These are phyloP conservation scores for Pinna nobilis DNA, from an alignment of 1,140 invertebrate species.

Conservation along the genomic window DNA sequence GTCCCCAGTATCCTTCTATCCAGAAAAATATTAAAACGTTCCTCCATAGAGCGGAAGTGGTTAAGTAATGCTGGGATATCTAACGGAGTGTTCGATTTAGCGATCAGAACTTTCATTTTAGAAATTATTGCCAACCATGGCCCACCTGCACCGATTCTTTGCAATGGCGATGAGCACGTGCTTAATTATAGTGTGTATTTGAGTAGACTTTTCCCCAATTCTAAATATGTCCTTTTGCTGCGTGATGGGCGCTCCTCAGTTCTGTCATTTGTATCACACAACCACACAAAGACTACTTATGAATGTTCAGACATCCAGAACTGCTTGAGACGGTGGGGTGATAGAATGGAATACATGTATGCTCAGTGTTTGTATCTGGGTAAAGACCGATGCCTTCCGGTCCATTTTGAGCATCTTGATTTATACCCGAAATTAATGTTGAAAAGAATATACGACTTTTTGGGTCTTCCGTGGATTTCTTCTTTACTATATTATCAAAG, in stretches of 20 bases:
- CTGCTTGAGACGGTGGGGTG: slow-evolving; percentile 96
- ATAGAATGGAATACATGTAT: slow-evolving; percentile 93
- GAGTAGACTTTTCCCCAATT: slow-evolving; percentile 78
- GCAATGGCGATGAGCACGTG: slow-evolving; percentile 98
- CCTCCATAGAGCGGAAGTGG: slow-evolving; percentile 76
- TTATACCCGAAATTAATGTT: too few species aligned
- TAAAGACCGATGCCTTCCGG: slow-evolving; percentile 86
- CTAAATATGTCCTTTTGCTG: slow-evolving; percentile 98
- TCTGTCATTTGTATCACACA: slow-evolving; percentile 95
- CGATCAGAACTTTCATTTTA: slow-evolving; percentile 95
- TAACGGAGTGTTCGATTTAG: slow-evolving; percentile 91
- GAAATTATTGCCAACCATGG: slow-evolving; percentile 94
- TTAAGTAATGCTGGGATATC: slow-evolving; percentile 94
- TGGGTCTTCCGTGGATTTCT: too few species aligned
- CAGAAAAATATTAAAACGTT: slow-evolving; percentile 29
- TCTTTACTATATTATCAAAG: too few species aligned
- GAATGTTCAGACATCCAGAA: slow-evolving; percentile 93
- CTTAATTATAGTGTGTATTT: slow-evolving; percentile 93
- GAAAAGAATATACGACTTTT: too few species aligned
- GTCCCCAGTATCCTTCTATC: slow-evolving; percentile 80
- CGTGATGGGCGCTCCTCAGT: slow-evolving; percentile 96
- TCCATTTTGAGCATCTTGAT: too few species aligned
- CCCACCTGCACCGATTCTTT: slow-evolving; percentile 88
- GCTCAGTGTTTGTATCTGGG: slow-evolving; percentile 89
- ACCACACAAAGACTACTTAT: slow-evolving; percentile 97